phyloP scores from a whole-genome alignment of 2,888 invertebrate species.

The Chrysodeixis includens region DNA sequence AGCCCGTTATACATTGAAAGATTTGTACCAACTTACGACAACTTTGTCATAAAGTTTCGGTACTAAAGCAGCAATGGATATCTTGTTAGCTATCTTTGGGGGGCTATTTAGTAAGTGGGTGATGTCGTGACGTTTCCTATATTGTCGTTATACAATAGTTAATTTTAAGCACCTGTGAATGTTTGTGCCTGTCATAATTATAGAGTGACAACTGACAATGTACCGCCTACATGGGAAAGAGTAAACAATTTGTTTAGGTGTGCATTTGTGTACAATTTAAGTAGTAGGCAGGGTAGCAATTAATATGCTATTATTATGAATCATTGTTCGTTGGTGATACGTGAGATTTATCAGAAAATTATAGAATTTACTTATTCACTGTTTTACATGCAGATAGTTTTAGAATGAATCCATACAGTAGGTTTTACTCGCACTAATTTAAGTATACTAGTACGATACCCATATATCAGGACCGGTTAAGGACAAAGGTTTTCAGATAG shows the following conservation, averaged over 20 bases:
- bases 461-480: too few species aligned
- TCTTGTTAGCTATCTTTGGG: slow-evolving; percentile 14
- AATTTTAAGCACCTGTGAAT: slow-evolving; percentile 46
- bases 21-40: background rate
- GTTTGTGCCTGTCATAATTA: slow-evolving; percentile 17
- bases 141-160: slow-evolving; percentile 49
- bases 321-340: background rate
- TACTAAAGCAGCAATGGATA: slow-evolving; percentile 11
- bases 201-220: slow-evolving; percentile 28
- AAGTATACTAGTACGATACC: too few species aligned
- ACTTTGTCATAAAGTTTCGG: background rate
- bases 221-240: slow-evolving; percentile 29
- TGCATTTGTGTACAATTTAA: slow-evolving; percentile 9
- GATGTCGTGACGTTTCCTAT: slow-evolving; percentile 27
- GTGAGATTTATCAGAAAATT: too few species aligned
- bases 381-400: too few species aligned
- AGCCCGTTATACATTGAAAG: slow-evolving; percentile 13
- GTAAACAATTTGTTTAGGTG: slow-evolving; percentile 15
- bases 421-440: too few species aligned
- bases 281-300: slow-evolving; percentile 1
- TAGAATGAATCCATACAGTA: too few species aligned
- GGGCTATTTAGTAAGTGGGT: slow-evolving; percentile 13
- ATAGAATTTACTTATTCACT: too few species aligned
- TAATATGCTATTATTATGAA: background rate
- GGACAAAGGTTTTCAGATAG: too few species aligned